Conservation (phyloP, 2,113 vertebrate genomes). For the Pachycephala philippinensis region DNA sequence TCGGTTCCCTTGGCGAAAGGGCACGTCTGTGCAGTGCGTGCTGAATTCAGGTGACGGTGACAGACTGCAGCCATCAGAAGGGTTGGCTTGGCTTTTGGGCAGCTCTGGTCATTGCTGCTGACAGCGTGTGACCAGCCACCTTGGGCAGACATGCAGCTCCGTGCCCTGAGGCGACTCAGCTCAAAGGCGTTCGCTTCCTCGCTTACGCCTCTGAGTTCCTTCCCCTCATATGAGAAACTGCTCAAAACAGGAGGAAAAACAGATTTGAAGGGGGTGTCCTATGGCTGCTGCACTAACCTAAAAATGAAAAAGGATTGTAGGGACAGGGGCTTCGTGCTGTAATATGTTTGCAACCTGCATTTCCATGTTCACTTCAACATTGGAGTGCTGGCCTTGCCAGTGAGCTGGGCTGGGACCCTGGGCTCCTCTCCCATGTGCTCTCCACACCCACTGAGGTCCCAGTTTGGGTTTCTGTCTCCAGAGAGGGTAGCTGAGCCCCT, state of each 20-base stretch:
- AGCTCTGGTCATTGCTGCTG: neutral
- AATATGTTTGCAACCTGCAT: neutral
- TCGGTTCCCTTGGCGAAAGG: constrained; percentile 2
- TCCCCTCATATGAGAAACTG: neutral
- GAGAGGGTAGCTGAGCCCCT: neutral
- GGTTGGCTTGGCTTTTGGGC: neutral
- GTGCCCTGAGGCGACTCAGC: neutral
- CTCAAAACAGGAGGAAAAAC: neutral
- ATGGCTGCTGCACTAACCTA: neutral
- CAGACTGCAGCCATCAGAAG: neutral
- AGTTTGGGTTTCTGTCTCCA: neutral
- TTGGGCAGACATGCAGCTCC: neutral
- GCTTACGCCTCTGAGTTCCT: accelerated
- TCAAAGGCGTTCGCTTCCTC: neutral
- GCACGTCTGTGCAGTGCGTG: neutral
- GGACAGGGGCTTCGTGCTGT: neutral
- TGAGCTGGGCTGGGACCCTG: neutral
- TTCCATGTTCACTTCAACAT: neutral
- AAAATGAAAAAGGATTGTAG: neutral
- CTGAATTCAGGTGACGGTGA: neutral
- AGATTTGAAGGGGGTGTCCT: neutral
- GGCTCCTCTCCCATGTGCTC: neutral
- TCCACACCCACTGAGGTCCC: accelerated
- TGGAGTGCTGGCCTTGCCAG: neutral
- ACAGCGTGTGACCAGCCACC: neutral